A percentile compares a stretch with the other conserved stretches of the same genome.
Evolutionary conservation across 2,797 vertebrate genomes (phyloP).

Genomic region (Potorous gilbertii): DNA sequence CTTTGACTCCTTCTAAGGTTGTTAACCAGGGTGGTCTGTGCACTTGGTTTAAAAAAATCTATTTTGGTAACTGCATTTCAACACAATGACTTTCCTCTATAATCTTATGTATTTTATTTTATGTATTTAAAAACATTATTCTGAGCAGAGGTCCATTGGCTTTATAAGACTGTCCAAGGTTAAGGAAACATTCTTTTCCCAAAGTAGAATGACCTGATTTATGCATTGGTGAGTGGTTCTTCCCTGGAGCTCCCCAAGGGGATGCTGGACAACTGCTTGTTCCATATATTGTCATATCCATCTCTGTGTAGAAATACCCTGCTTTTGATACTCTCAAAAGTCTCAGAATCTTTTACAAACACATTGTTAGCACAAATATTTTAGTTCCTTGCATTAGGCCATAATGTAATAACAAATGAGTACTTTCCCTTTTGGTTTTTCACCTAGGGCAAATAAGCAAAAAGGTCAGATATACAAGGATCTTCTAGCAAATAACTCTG

Average conservation of each 20-base stretch:
- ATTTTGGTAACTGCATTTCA: not conserved
- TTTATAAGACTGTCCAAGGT: not conserved
- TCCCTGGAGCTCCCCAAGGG: not conserved
- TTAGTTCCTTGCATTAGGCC: conserved; percentile 34
- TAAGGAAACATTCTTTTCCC: not conserved
- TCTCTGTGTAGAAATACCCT: not conserved
- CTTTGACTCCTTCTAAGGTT: not conserved
- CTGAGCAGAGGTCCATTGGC: not conserved
- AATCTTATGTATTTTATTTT: not conserved
- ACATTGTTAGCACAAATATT: not conserved
- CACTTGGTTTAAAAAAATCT: not conserved
- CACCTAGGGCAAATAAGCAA: not conserved
- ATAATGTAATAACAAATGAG: conserved; percentile 8
- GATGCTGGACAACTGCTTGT: not conserved
- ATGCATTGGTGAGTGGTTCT: not conserved
- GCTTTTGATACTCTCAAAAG: not conserved
- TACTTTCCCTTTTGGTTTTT: not conserved
- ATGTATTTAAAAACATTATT: not conserved
- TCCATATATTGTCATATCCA: not conserved
- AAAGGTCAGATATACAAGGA: not conserved
- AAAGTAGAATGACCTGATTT: not conserved
- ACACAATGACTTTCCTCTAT: not conserved
- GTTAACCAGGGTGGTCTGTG: not conserved
- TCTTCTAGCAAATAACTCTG: not conserved
- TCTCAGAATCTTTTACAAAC: not conserved